Evolutionary conservation across 2,113 vertebrate genomes (phyloP).

Genomic region (Sinocyclocheilus maitianheensis): DNA sequence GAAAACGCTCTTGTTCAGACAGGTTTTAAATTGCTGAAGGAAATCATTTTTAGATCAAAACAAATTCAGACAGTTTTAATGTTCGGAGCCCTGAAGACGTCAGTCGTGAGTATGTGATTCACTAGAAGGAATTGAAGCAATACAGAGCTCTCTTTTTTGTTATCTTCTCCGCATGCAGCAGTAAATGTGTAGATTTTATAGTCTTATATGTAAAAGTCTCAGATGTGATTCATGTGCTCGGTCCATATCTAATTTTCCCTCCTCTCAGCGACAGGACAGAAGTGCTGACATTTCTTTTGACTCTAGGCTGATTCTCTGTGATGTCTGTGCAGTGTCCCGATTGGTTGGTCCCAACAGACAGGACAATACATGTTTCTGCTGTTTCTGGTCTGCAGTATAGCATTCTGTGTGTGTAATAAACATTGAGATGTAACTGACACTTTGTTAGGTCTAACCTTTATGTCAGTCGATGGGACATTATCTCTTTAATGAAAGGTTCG

Average conservation of each 20-base stretch:
- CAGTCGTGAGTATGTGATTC: neutral
- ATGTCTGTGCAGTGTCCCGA: conserved; percentile 34
- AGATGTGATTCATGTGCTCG: neutral
- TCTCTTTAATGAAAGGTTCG: conserved; percentile 5
- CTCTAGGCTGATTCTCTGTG: conserved; percentile 33
- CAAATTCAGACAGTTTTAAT: conserved; percentile 21
- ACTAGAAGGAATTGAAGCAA: neutral
- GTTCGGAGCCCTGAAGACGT: neutral
- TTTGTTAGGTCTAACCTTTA: conserved; percentile 12
- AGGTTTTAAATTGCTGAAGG: conserved; percentile 25
- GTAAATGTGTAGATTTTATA: neutral
- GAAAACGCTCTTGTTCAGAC: conserved; percentile 31
- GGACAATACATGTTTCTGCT: neutral
- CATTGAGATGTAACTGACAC: conserved; percentile 22
- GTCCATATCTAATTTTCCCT: conserved; percentile 22
- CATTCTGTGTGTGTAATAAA: neutral
- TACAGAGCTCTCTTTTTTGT: neutral
- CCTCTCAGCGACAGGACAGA: conserved; percentile 41
- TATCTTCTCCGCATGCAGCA: neutral
- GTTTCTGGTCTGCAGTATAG: neutral
- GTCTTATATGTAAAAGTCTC: neutral
- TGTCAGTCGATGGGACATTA: conserved; percentile 17
- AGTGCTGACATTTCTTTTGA: conserved; percentile 49
- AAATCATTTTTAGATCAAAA: conserved; percentile 28
- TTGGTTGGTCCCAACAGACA: conserved; percentile 27